phyloP scores from a whole-genome alignment of 1,140 invertebrate species.

The Pygmarrhopalites habei region DNA sequence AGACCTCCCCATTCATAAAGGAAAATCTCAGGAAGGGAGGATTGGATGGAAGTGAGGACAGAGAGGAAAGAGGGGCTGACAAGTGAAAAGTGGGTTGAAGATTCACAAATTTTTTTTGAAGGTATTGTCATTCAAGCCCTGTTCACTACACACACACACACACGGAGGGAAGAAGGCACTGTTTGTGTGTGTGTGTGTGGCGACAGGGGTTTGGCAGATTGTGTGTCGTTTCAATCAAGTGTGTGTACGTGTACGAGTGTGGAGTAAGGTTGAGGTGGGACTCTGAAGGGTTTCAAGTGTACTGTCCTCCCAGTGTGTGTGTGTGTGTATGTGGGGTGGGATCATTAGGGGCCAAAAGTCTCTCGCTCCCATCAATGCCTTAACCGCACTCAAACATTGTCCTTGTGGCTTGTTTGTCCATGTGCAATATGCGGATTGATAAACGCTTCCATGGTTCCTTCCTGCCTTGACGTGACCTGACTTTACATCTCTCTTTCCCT shows the following conservation, averaged over 20 bases:
- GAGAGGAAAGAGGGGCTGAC: background rate
- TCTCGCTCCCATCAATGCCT: background rate
- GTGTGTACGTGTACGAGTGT: conserved; percentile 32
- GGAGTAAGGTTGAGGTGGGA: conserved; percentile 12
- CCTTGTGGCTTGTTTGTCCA: conserved; percentile 28
- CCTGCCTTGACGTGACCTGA: conserved; percentile 39
- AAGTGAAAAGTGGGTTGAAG: conserved; percentile 11
- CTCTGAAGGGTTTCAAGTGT: background rate
- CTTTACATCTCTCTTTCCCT: conserved; percentile 22
- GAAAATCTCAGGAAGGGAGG: background rate
- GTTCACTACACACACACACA: no score
- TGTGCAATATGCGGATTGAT: conserved; percentile 30
- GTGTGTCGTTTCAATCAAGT: conserved; percentile 38
- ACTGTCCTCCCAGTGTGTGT: background rate
- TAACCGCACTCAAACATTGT: conserved; percentile 1
- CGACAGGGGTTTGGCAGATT: conserved; percentile 24
- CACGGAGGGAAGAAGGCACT: no score
- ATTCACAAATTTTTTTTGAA: conserved; percentile 19
- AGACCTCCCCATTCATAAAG: background rate
- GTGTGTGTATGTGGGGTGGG: background rate
- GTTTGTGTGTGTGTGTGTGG: background rate
- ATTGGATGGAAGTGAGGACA: conserved; percentile 13
- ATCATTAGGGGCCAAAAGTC: conserved; percentile 12
- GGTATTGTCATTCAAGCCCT: conserved; percentile 36
- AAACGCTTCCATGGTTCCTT: conserved; percentile 34